phyloP scores from a whole-genome alignment of 2,888 invertebrate species.

The Dascillus cervinus region DNA sequence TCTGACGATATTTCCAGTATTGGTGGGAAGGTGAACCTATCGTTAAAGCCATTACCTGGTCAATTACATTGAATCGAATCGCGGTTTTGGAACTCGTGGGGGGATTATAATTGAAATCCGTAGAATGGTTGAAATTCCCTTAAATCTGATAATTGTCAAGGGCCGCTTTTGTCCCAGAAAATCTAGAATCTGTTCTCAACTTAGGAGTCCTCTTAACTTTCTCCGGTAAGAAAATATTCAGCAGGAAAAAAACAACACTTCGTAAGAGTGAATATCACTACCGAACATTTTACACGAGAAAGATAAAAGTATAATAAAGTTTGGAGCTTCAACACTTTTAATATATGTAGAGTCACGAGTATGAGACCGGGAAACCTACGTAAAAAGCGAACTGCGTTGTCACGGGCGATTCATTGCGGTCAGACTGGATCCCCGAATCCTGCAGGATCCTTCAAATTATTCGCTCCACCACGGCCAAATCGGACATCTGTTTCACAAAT shows the following conservation, averaged over 20 bases:
- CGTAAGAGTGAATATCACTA: slow-evolving; percentile 4
- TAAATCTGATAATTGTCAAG: slow-evolving; percentile 42
- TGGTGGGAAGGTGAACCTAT: slow-evolving; percentile 39
- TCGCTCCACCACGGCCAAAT: slow-evolving; percentile 15
- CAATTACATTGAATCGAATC: slow-evolving; percentile 43
- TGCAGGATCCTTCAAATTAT: slow-evolving; percentile 10
- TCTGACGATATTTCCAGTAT: slow-evolving; percentile 32
- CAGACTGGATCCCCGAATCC: slow-evolving; percentile 12
- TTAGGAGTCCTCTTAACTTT: slow-evolving; percentile 7
- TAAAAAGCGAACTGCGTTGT: slow-evolving; percentile 18
- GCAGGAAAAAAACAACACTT: slow-evolving; percentile 1
- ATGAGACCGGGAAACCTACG: slow-evolving; percentile 12
- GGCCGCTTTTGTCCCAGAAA: slow-evolving; percentile 23
- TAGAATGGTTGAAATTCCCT: slow-evolving; percentile 42
- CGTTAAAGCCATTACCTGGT: slow-evolving; percentile 43
- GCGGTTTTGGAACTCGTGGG: slow-evolving; percentile 39
- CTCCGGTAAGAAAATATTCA: not conserved
- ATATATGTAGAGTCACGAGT: slow-evolving; percentile 22
- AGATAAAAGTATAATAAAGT: slow-evolving; percentile 21
- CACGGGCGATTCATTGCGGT: slow-evolving; percentile 21
- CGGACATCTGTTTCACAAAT: too few species aligned
- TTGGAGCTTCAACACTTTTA: slow-evolving; percentile 19
- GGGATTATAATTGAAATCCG: slow-evolving; percentile 45
- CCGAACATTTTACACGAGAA: slow-evolving; percentile 9
- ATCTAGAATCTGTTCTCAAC: slow-evolving; percentile 23